Base-by-base conservation (phyloP, 2,888 invertebrate genomes). In the Germaria angustata region DNA sequence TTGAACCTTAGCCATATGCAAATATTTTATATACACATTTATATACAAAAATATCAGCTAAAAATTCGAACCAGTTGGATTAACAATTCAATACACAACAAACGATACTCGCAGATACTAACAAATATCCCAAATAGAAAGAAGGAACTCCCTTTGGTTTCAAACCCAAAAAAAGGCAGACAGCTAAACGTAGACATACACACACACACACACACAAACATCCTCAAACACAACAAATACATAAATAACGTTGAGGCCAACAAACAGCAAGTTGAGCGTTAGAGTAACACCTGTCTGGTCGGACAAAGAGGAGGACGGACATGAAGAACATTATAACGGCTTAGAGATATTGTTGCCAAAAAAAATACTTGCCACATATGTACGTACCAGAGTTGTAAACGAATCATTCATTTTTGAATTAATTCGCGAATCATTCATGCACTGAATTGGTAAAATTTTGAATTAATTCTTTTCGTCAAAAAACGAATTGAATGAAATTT, bases 231-330 rank as follows among this genome's bases (percentile, higher is more conserved):
- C 28, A 17, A 15, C 53, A 59, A 61, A 28, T 28, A n/a, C n/a
- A n/a, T n/a, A 28, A 28, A 15, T 39, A 75, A 65, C 55, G 46
- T 53, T 53, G 61, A 77, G 77, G 77, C 77, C 61, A 76, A 80
- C 75, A 59, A 81, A 76, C 82, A 66, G 55, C 59, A 65, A 79
- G 66, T 76, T 82, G 82, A 82, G 82, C 80, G 82, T 82, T 82
- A 82, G 82, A 82, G 80, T 82, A 82, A 82, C 82, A 82, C 82
- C 82, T 82, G 82, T 82, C 82, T 82, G 82, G 79, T 76, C 79
- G 82, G 66, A 82, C 82, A 80, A 72, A 66, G 77, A 82, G 53
- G 82, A 76, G 66, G 77, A 81, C 78, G 76, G 82, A 82, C 82
- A 66, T 80, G 65, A 71, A 82, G 65, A 71, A 82, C 75, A 79